These are phyloP conservation scores for Limnodromus scolopaceus DNA, from an alignment of 2,797 vertebrate genomes.

Conservation along the genomic window DNA sequence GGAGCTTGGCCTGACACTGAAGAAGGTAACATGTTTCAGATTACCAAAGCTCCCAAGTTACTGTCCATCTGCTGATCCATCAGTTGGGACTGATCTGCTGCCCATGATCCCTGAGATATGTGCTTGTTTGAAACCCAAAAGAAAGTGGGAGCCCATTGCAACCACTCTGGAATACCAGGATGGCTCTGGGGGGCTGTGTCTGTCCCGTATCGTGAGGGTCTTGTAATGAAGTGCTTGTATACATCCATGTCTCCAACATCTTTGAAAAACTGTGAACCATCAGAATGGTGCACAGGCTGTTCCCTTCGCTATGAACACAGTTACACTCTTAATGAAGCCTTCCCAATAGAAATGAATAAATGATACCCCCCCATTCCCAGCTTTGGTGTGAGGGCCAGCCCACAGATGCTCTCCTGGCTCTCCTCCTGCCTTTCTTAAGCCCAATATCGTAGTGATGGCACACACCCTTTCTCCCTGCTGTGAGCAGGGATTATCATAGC, in stretches of 20 bases:
- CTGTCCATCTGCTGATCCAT: not conserved
- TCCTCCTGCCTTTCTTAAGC: not conserved
- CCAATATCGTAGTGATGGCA: not conserved
- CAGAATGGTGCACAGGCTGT: not conserved
- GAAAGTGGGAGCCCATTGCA: not conserved
- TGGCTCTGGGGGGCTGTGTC: not conserved
- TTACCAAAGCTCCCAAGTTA: not conserved
- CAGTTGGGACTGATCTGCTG: not conserved
- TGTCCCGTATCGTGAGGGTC: rapidly evolving
- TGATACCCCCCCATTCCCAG: not conserved
- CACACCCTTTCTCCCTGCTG: not conserved
- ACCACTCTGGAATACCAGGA: not conserved
- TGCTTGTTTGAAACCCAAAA: not conserved
- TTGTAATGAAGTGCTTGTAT: not conserved
- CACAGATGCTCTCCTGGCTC: not conserved
- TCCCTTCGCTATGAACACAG: not conserved
- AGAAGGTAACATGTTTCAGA: not conserved
- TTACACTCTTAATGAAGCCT: not conserved
- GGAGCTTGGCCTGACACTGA: not conserved
- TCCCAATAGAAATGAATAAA: not conserved
- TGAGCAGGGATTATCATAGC: not conserved
- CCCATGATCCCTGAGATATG: not conserved
- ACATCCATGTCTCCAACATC: not conserved
- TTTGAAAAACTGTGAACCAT: not conserved
- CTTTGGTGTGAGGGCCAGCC: not conserved